Evolutionary conservation across 2,888 invertebrate species (phyloP).

Genomic region (Philonicus albiceps): DNA sequence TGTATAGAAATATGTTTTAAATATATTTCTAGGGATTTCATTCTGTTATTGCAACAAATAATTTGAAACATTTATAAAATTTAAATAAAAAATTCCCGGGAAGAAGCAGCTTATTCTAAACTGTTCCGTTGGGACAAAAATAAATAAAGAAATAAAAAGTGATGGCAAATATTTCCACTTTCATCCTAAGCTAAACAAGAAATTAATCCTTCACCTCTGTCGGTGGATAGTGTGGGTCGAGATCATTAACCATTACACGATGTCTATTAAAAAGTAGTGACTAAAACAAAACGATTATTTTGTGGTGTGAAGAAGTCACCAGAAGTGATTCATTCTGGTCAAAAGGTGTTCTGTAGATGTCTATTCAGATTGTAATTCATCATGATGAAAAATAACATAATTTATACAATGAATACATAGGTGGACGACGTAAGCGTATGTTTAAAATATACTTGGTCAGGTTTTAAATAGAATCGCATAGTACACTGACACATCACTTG

Average conservation of each 20-base stretch:
- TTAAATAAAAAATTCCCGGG: neutral
- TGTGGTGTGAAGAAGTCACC: neutral
- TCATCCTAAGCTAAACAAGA: neutral
- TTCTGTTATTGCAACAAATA: neutral
- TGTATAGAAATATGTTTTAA: neutral
- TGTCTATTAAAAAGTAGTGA: slow-evolving; percentile 15
- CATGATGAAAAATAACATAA: slow-evolving; percentile 33
- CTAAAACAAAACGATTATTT: neutral
- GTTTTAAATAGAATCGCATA: slow-evolving; percentile 44
- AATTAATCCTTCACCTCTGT: neutral
- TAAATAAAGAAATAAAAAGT: neutral
- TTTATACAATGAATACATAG: slow-evolving; percentile 15
- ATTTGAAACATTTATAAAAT: neutral
- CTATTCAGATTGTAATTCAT: slow-evolving; percentile 13
- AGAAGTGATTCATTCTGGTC: neutral
- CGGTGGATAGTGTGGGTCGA: neutral
- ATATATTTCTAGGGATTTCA: neutral
- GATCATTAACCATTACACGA: slow-evolving; percentile 14
- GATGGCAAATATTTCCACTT: neutral
- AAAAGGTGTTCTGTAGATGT: neutral
- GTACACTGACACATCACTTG: slow-evolving; percentile 51
- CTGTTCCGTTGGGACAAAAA: neutral
- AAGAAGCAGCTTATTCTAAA: neutral
- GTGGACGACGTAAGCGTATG: slow-evolving; percentile 18
- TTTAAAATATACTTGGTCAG: slow-evolving; percentile 23